Evolutionary conservation across 2,888 invertebrate species (phyloP).

Genomic region (Deilephila porcellus): DNA sequence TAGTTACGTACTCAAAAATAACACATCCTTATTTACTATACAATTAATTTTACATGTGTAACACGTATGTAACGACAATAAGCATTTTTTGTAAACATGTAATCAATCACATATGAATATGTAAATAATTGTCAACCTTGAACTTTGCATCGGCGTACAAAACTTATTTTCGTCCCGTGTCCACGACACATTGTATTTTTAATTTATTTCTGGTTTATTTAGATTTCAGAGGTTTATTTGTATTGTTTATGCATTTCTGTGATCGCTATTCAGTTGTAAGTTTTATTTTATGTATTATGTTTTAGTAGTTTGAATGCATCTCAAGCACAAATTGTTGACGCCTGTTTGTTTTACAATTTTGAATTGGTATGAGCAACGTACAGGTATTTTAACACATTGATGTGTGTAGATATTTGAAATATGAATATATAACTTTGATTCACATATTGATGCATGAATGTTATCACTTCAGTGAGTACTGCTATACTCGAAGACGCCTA

Average conservation of each 20-base stretch:
- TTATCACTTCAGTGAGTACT: slow-evolving; percentile 11
- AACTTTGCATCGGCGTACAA: slow-evolving; percentile 53
- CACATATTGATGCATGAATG: background rate
- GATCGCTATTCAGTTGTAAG: slow-evolving; percentile 72
- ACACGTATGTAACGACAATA: slow-evolving; percentile 72
- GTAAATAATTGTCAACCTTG: slow-evolving; percentile 54
- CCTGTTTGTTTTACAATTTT: slow-evolving; percentile 28
- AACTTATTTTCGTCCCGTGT: slow-evolving; percentile 40
- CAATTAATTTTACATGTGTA: slow-evolving; percentile 45
- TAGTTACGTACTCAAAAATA: slow-evolving; percentile 40
- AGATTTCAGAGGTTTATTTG: slow-evolving; percentile 64
- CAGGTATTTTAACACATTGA: slow-evolving; percentile 8
- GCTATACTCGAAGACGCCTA: background rate
- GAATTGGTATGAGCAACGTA: slow-evolving; percentile 35
- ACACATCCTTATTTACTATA: slow-evolving; percentile 31
- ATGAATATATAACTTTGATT: background rate
- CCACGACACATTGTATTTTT: slow-evolving; percentile 49
- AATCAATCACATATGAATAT: slow-evolving; percentile 56
- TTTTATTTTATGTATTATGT: slow-evolving; percentile 62
- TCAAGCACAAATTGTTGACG: slow-evolving; percentile 64
- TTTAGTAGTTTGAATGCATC: slow-evolving; percentile 50
- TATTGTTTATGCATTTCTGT: slow-evolving; percentile 79
- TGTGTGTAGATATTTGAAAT: slow-evolving; percentile 18
- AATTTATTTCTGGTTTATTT: slow-evolving; percentile 60
- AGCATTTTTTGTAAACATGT: slow-evolving; percentile 65